Evolutionary conservation across 1,140 invertebrate species (phyloP).

Genomic region (Sycobia sp.): DNA sequence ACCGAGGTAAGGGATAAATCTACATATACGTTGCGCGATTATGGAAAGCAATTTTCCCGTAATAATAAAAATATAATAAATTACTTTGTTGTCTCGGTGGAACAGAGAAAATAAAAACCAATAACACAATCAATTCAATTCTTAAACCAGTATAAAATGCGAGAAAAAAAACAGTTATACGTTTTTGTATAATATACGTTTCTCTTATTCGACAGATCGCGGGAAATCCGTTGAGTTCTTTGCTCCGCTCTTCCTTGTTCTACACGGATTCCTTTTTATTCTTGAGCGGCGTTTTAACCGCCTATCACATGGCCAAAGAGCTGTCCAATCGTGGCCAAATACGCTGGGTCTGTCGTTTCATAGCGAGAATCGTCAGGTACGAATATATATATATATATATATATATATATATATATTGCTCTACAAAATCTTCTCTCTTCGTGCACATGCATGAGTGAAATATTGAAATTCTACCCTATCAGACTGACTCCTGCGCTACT

Average conservation of each 20-base stretch:
- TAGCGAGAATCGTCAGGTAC: conserved; percentile 68
- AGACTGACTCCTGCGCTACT: conserved; percentile 71
- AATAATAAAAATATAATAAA: too few species aligned
- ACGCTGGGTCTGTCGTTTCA: conserved; percentile 64
- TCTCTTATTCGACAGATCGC: too few species aligned
- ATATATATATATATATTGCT: not conserved
- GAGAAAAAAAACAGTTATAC: too few species aligned
- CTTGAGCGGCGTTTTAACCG: conserved; percentile 68
- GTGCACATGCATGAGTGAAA: not conserved
- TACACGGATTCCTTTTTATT: conserved; percentile 71
- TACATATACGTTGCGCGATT: too few species aligned
- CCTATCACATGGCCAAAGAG: conserved; percentile 66
- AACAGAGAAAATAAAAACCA: too few species aligned
- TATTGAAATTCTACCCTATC: conserved; percentile 31
- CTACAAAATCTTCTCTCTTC: not conserved
- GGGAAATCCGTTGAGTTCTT: conserved; percentile 63
- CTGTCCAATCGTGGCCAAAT: conserved; percentile 61
- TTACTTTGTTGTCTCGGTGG: too few species aligned
- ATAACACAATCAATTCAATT: too few species aligned
- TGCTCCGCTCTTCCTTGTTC: conserved; percentile 66
- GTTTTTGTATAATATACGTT: too few species aligned
- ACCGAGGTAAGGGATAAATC: conserved; percentile 68
- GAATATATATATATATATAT: conserved; percentile 26
- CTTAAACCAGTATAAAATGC: too few species aligned
- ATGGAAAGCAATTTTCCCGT: too few species aligned